A percentile compares a stretch with the other conserved stretches of the same genome.
phyloP scores from a whole-genome alignment of 2,888 invertebrate genomes.

The Smittia aterrima region DNA sequence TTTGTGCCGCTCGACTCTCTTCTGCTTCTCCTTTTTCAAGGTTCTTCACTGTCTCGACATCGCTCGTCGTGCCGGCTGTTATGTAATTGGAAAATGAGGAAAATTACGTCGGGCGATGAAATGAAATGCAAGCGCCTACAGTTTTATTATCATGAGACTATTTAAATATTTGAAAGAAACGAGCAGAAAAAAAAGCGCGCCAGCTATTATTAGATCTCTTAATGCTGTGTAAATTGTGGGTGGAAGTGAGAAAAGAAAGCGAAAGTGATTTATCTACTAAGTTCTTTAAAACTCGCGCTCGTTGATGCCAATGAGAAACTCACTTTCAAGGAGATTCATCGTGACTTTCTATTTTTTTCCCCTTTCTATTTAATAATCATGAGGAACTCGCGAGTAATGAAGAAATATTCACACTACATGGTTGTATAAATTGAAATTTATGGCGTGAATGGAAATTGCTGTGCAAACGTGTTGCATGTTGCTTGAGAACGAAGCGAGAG shows the following conservation, averaged over 20 bases:
- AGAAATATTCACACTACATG: conserved; percentile 35
- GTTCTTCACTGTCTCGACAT: conserved; percentile 33
- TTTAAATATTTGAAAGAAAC: conserved; percentile 15
- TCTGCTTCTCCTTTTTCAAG: conserved; percentile 15
- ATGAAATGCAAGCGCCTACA: conserved; percentile 1
- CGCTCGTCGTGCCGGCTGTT: conserved; percentile 13
- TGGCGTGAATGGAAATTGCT: conserved; percentile 3
- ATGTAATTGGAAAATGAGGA: conserved; percentile 30
- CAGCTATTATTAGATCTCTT: neutral
- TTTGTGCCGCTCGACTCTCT: conserved; percentile 23
- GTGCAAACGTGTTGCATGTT: conserved; percentile 9
- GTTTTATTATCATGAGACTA: conserved; percentile 36
- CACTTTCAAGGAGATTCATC: neutral
- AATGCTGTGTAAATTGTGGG: neutral
- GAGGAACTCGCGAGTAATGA: conserved; percentile 18
- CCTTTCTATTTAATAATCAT: conserved; percentile 14
- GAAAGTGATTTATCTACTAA: conserved; percentile 16
- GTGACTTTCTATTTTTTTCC: neutral
- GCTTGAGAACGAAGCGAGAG: neutral
- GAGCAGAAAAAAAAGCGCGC: neutral
- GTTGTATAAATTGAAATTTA: conserved; percentile 32
- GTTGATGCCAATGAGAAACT: conserved; percentile 10
- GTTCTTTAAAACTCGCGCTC: neutral
- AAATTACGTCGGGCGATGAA: neutral
- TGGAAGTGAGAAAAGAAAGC: neutral